phyloP scores from a whole-genome alignment of 2,113 vertebrate species.

The Serilophus lunatus region DNA sequence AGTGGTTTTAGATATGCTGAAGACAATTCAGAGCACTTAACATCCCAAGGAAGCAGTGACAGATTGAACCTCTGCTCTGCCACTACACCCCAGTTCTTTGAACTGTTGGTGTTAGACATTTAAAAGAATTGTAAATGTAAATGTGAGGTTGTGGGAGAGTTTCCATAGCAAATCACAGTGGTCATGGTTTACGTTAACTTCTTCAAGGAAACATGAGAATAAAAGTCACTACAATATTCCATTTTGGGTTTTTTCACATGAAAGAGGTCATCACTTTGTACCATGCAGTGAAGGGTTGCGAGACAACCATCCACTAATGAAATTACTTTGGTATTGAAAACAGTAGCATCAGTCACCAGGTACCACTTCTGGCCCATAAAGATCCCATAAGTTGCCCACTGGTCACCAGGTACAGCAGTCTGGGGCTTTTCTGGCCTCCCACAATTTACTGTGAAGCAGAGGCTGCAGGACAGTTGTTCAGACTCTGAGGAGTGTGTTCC shows the following conservation, averaged over 20 bases:
- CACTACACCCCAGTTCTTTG: background rate
- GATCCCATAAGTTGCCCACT: fast-evolving
- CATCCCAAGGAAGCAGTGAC: background rate
- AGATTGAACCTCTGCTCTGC: background rate
- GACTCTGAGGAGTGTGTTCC: fast-evolving
- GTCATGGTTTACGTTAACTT: background rate
- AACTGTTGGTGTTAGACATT: background rate
- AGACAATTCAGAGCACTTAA: background rate
- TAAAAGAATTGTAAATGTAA: background rate
- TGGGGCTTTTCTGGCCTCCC: background rate
- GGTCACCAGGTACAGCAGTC: background rate
- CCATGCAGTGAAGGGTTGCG: background rate
- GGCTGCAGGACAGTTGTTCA: background rate
- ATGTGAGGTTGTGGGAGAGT: background rate
- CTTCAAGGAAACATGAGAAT: background rate
- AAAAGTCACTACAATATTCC: background rate
- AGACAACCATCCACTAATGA: background rate
- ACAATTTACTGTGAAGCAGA: fast-evolving
- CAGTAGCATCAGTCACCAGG: background rate
- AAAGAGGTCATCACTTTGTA: background rate
- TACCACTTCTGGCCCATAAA: background rate
- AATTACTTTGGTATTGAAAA: background rate
- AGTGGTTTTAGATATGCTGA: background rate
- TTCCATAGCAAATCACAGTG: background rate
- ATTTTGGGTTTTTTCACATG: background rate